A percentile compares a stretch with the other conserved stretches of the same genome.
Evolutionary conservation across 2,113 vertebrate species (phyloP).

Genomic region (Syngnathoides biaculeatus): DNA sequence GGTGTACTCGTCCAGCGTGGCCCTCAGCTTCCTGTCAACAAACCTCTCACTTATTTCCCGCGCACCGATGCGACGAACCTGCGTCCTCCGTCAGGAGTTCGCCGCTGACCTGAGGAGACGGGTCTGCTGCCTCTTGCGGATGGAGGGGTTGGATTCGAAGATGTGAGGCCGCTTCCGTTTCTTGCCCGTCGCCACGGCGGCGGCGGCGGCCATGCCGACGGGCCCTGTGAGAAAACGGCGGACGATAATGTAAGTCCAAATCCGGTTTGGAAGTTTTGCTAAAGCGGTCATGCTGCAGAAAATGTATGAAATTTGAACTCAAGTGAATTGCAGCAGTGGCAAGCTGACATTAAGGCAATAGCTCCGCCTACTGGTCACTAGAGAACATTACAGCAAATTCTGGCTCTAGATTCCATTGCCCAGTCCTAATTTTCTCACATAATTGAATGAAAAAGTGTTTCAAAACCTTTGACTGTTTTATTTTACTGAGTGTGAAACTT

Average conservation of each 20-base stretch:
- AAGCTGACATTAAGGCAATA: slow-evolving; percentile 9
- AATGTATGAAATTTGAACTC: not conserved
- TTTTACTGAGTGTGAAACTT: not conserved
- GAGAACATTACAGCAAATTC: slow-evolving; percentile 9
- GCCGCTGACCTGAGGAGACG: slow-evolving; percentile 86
- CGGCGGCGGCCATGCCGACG: slow-evolving; percentile 96
- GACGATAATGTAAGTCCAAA: not conserved
- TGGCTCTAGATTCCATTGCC: not conserved
- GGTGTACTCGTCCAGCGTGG: slow-evolving; percentile 95
- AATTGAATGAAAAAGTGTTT: no score
- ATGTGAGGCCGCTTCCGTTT: slow-evolving; percentile 94
- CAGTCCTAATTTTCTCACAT: no score
- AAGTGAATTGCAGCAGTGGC: not conserved
- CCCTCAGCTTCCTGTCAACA: slow-evolving; percentile 85
- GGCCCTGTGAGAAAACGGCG: slow-evolving; percentile 77
- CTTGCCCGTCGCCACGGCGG: slow-evolving; percentile 95
- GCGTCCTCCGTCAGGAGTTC: not conserved
- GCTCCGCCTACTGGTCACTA: slow-evolving; percentile 68
- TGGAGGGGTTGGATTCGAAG: slow-evolving; percentile 97
- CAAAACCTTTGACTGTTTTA: not conserved
- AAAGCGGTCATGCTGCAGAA: not conserved
- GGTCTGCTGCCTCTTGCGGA: slow-evolving; percentile 96
- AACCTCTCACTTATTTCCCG: not conserved
- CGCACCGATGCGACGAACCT: not conserved
- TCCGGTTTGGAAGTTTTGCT: not conserved